Evolutionary conservation across 2,888 invertebrate species (phyloP).

Genomic region (Xylocampa areola): DNA sequence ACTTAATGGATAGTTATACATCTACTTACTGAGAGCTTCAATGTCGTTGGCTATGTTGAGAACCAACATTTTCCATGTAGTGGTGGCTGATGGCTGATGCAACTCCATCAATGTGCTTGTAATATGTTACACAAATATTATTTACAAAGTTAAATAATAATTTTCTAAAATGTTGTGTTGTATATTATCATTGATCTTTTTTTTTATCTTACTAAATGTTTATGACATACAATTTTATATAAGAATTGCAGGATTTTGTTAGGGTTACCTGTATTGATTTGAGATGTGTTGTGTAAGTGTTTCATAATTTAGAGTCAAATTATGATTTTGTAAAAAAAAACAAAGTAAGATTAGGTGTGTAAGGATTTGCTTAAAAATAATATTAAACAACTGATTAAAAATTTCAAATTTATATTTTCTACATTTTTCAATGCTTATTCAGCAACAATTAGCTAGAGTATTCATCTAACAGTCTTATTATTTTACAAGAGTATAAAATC

Average conservation of each 20-base stretch:
- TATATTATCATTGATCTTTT: too few relatives aligned
- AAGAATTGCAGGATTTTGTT: too few relatives aligned
- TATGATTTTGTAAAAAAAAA: background rate
- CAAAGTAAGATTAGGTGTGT: background rate
- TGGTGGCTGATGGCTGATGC: constrained; percentile 77
- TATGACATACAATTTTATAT: too few relatives aligned
- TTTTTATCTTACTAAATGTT: too few relatives aligned
- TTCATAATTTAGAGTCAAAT: background rate
- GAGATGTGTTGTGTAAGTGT: constrained; percentile 11
- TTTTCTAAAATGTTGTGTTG: constrained; percentile 25
- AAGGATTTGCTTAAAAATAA: constrained; percentile 50
- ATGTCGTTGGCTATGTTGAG: constrained; percentile 27
- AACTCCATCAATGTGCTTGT: constrained; percentile 55
- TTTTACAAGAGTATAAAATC: constrained; percentile 87
- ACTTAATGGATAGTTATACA: background rate
- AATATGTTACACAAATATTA: constrained; percentile 39
- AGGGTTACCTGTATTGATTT: too few relatives aligned
- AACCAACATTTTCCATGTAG: constrained; percentile 31
- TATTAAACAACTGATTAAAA: constrained; percentile 51
- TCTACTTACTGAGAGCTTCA: constrained; percentile 3
- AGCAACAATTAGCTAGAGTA: constrained; percentile 86
- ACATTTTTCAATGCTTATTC: constrained; percentile 74
- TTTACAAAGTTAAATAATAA: constrained; percentile 32
- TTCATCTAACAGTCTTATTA: constrained; percentile 88
- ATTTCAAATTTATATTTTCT: constrained; percentile 79